Evolutionary conservation across 2,888 invertebrate species (phyloP).

Genomic region (Drosophila flavopinicola): DNA sequence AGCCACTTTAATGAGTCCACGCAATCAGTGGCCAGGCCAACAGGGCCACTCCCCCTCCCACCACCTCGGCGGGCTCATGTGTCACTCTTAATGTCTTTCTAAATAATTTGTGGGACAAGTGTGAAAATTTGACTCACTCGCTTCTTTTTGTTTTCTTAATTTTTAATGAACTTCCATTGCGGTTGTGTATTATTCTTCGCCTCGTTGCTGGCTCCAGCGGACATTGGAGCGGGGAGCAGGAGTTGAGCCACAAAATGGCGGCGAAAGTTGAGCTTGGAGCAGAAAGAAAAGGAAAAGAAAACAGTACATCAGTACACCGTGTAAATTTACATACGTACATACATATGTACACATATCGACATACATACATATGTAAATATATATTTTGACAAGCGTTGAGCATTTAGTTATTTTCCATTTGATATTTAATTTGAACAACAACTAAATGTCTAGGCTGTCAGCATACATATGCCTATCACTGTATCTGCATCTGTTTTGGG

Average conservation of each 20-base stretch:
- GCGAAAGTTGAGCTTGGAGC: neutral
- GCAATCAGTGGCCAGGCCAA: conserved; percentile 48
- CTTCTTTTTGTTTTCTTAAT: conserved; percentile 3
- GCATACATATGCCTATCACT: too few relatives aligned
- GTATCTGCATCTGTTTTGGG: too few relatives aligned
- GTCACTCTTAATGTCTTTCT: conserved; percentile 73
- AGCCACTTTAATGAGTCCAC: conserved; percentile 63
- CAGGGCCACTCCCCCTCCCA: conserved; percentile 4
- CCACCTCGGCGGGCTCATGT: conserved; percentile 27
- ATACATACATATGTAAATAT: neutral
- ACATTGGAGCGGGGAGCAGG: neutral
- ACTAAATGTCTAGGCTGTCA: too few relatives aligned
- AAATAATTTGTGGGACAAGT: conserved; percentile 54
- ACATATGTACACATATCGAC: neutral
- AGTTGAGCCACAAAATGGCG: conserved; percentile 51
- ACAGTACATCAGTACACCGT: too few relatives aligned
- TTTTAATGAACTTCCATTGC: conserved; percentile 45
- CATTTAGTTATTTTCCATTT: too few relatives aligned
- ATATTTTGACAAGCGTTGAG: too few relatives aligned
- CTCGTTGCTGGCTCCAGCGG: neutral
- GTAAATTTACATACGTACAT: neutral
- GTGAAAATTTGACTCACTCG: conserved; percentile 20
- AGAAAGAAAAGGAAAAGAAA: neutral
- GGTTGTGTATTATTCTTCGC: conserved; percentile 5
- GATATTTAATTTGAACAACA: too few relatives aligned